Conservation (phyloP, 2,113 vertebrate species). For the Daphoenositta chrysoptera region DNA sequence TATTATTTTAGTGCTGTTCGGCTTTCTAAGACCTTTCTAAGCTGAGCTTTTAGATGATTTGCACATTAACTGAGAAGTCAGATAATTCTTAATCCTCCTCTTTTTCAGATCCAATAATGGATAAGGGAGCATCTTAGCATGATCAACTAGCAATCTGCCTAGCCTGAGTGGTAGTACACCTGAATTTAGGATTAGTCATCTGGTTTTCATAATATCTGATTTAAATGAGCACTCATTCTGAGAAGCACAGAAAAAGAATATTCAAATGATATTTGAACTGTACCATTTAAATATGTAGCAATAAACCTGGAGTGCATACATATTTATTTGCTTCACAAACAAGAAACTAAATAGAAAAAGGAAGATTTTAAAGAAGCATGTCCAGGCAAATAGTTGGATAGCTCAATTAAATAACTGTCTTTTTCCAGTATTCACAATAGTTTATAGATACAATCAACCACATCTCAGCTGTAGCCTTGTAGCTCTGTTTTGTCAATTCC, state of each 20-base stretch:
- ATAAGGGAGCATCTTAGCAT: slow-evolving; percentile 87
- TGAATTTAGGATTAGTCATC: slow-evolving; percentile 81
- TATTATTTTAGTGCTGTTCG: slow-evolving; percentile 67
- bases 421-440: neutral
- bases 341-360: neutral
- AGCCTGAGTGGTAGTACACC: slow-evolving; percentile 83
- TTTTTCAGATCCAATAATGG: slow-evolving; percentile 92
- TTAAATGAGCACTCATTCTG: slow-evolving; percentile 56
- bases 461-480: neutral
- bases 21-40: slow-evolving; percentile 70
- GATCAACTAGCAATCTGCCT: slow-evolving; percentile 90
- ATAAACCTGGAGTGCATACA: neutral
- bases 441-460: neutral
- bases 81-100: slow-evolving; percentile 95
- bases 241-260: slow-evolving; percentile 23
- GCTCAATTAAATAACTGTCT: neutral
- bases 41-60: slow-evolving; percentile 85
- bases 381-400: neutral
- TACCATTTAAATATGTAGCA: neutral
- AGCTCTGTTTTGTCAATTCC: neutral
- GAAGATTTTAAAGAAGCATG: neutral
- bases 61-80: slow-evolving; percentile 90
- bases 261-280: neutral
- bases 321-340: neutral
- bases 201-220: slow-evolving; percentile 63